Percentiles rank a stretch among this genome's conserved stretches.
Evolutionary conservation across 2,113 vertebrate species (phyloP).

Genomic region (Hyla sarda): DNA sequence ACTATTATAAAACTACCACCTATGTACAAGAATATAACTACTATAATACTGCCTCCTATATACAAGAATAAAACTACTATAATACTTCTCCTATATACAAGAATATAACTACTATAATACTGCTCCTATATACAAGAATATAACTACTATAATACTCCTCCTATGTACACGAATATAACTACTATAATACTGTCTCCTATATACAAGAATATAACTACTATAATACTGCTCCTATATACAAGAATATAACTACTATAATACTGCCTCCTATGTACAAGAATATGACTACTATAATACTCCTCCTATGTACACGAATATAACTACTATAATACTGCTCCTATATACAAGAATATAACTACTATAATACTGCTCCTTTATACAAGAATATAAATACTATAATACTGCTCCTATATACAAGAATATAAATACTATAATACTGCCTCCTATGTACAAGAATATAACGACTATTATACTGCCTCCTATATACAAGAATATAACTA

Average conservation of each 20-base stretch:
- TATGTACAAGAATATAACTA: neutral
- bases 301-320: neutral
- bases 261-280: neutral
- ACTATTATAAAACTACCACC: neutral
- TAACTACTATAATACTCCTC: neutral
- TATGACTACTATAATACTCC: no score
- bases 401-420: neutral
- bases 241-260: constrained; percentile 9
- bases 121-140: neutral
- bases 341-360: neutral
- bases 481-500: constrained; percentile 10
- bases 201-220: constrained; percentile 7
- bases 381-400: neutral
- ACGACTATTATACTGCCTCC: no score
- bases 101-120: neutral
- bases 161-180: neutral
- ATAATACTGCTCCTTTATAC: neutral
- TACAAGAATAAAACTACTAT: neutral
- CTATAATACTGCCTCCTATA: neutral
- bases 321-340: neutral
- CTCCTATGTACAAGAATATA: neutral
- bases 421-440: neutral
- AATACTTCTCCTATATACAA: no score
- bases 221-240: neutral
- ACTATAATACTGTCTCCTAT: constrained; percentile 1